Percentiles rank a stretch among this genome's conserved stretches.
Evolutionary conservation across 2,797 vertebrate species (phyloP).

Genomic region (Halcyon leucocephala): DNA sequence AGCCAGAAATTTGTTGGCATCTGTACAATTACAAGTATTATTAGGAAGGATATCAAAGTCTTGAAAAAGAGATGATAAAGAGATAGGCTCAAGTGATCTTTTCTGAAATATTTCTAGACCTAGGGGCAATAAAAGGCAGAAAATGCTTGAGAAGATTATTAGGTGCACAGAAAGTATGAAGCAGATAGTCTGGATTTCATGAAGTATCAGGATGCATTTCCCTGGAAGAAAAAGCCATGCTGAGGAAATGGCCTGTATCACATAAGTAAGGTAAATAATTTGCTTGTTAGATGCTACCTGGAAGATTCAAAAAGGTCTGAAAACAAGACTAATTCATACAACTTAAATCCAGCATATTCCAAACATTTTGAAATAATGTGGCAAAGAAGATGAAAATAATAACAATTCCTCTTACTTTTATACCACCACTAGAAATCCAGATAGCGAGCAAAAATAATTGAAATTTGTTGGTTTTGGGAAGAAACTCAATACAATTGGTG

Average conservation of each 20-base stretch:
- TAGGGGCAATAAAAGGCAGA: not conserved
- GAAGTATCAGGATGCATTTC: not conserved
- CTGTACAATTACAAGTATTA: not conserved
- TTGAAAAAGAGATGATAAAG: not conserved
- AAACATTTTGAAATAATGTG: not conserved
- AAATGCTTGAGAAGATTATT: not conserved
- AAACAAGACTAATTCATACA: not conserved
- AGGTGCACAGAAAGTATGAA: not conserved
- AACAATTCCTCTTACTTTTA: not conserved
- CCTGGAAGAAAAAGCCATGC: not conserved
- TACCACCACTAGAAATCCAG: not conserved
- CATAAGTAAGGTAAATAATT: not conserved
- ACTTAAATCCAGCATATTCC: not conserved
- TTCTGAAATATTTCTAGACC: not conserved
- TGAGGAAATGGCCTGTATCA: not conserved
- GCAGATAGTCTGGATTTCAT: not conserved
- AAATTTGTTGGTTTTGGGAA: not conserved
- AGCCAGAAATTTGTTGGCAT: not conserved
- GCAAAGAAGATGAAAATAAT: not conserved
- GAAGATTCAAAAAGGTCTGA: not conserved
- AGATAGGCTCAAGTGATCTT: not conserved
- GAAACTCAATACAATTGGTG: not conserved
- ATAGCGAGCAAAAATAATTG: not conserved
- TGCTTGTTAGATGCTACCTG: not conserved
- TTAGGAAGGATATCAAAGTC: not conserved